Evolutionary conservation across 2,113 vertebrate species (phyloP).

Genomic region (Speoplatyrhinus poulsoni): DNA sequence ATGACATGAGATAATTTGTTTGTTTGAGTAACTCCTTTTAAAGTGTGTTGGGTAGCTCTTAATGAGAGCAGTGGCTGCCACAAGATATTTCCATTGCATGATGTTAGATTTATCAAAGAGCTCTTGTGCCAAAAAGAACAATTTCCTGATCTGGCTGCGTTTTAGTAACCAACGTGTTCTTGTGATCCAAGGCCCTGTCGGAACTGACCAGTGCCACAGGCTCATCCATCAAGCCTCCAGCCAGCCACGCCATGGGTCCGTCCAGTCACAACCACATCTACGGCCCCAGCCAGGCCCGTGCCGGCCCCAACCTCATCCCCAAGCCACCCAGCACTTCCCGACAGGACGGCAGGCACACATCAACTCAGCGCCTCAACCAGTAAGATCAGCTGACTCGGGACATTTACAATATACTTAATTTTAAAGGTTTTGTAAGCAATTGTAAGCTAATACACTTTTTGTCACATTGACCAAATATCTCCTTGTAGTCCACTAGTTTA

Average conservation of each 20-base stretch:
- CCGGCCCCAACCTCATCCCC: conserved; percentile 74
- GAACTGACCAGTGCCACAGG: conserved; percentile 67
- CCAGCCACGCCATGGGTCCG: conserved; percentile 55
- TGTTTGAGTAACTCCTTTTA: conserved; percentile 33
- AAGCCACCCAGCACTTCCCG: conserved; percentile 82
- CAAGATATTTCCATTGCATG: not conserved
- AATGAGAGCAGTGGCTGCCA: not conserved
- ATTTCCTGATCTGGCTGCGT: not conserved
- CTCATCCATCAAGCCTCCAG: conserved; percentile 56
- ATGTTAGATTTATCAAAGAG: not conserved
- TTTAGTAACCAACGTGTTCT: not conserved
- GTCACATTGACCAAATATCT: too few species aligned
- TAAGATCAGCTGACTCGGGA: conserved; percentile 69
- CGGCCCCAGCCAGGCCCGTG: conserved; percentile 69
- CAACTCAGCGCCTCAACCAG: conserved; percentile 83
- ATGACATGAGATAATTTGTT: conserved; percentile 41
- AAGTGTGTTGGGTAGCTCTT: conserved; percentile 37
- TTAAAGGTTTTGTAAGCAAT: too few species aligned
- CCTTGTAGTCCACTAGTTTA: too few species aligned
- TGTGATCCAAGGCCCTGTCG: conserved; percentile 73
- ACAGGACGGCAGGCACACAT: conserved; percentile 78
- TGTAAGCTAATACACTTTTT: too few species aligned
- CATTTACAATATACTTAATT: not conserved
- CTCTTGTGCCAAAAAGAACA: not conserved
- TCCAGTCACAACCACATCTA: conserved; percentile 59